Evolutionary conservation across 2,113 vertebrate species (phyloP), one percentile per base, ranked within the genome.

Genomic region (Hiodon alosoides): DNA sequence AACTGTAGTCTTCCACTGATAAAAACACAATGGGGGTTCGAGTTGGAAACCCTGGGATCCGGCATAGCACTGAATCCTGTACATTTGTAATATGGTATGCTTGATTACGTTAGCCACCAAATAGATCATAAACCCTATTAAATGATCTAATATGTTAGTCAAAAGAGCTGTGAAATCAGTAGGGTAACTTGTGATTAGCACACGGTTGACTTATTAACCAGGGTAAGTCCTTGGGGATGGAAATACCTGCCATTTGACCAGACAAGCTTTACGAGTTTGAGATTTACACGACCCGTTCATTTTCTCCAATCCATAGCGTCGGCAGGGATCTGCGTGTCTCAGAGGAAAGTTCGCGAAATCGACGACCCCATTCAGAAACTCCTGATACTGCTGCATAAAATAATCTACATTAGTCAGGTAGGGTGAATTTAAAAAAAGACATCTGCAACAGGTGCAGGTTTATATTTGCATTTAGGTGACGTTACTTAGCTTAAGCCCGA

Each of bases 321-420:
- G 0, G 85, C 93, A 66, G 94, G 92, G 76, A 93, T 96, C 77
- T 92, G 90, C 55, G 91, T 95, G n/a, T 95, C 96, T 57, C 94
- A 95, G 79, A 92, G 90, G 82, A 96, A 94, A 80, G 90, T 97
- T 31, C 81, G 83, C 10, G 92, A 96, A 88, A 96, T 96, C 71
- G 90, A 92, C 46, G 97, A 97, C 82, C 95, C 95, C 48, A 88
- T 95, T 80, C 93, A 96, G 84, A 91, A 90, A 84, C 92, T 97
- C 76, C 87, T 97, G 55, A 80, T 90, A 79, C 94, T 96, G 83
- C 90, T 97, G 76, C 95, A 98, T 85, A 96, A 96, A 89, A 90
- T 98, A 77, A 88, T 98, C 80, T 96, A 91, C 78, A 92, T 96
- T 84, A 91, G 92, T 61, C 94, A 95, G 88, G 94, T 95, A 83